Evolutionary conservation across 1,140 invertebrate genomes (phyloP).

Genomic region (Aphelenchoides avenae): DNA sequence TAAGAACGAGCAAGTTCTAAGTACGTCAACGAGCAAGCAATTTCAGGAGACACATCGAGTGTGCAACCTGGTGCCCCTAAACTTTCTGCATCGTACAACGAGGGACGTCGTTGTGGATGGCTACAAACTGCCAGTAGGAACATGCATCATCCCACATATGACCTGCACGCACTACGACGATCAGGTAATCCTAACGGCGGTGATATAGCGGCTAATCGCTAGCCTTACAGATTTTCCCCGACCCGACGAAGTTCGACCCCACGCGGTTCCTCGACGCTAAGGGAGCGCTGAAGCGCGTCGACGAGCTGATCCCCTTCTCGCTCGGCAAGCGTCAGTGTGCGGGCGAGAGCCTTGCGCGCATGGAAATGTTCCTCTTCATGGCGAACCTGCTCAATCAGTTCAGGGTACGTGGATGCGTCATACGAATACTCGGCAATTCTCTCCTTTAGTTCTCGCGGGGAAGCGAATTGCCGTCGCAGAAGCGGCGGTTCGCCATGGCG

Average conservation of each 20-base stretch:
- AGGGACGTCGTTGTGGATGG: conserved; percentile 13
- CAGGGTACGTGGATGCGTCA: too few relatives aligned
- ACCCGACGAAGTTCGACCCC: conserved; percentile 8
- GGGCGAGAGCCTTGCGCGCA: too few relatives aligned
- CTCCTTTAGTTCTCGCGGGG: too few relatives aligned
- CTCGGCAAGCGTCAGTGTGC: too few relatives aligned
- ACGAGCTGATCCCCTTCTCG: conserved; percentile 16
- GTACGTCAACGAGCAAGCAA: too few relatives aligned
- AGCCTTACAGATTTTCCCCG: conserved; percentile 6
- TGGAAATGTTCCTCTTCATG: too few relatives aligned
- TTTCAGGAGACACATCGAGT: conserved; percentile 29
- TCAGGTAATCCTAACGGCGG: conserved; percentile 4
- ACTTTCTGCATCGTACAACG: conserved; percentile 14
- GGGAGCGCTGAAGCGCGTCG: conserved; percentile 1
- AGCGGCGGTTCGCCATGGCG: too few relatives aligned
- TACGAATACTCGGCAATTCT: too few relatives aligned
- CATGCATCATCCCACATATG: conserved; percentile 13
- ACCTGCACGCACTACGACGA: conserved; percentile 6
- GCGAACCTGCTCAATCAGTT: too few relatives aligned
- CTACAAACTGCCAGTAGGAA: conserved; percentile 11
- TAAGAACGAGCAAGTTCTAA: too few relatives aligned
- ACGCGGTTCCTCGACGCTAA: conserved; percentile 7
- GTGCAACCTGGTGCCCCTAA: conserved; percentile 7
- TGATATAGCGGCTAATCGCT: background rate
- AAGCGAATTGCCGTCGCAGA: too few relatives aligned